Evolutionary conservation across 2,113 vertebrate genomes (phyloP).

Genomic region (Micronycteris hirsuta): DNA sequence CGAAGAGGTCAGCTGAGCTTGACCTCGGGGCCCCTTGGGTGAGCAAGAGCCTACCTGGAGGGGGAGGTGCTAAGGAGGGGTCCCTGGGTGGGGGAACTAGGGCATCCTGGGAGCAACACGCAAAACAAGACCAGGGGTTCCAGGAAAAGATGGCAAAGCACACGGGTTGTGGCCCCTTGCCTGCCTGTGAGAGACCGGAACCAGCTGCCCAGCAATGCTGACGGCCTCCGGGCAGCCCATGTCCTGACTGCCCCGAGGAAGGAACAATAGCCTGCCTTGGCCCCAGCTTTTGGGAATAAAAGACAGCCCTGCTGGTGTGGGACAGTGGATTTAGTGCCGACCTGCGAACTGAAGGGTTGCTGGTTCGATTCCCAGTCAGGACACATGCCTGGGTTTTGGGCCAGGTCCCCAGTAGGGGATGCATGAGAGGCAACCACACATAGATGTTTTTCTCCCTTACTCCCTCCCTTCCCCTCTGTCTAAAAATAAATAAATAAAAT

Average conservation of each 20-base stretch:
- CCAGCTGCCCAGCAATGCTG: fast-evolving
- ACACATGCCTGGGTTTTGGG: too few species aligned
- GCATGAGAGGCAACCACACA: too few species aligned
- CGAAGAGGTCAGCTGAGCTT: background rate
- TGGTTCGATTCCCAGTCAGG: too few species aligned
- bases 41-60: background rate
- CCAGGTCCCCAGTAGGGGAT: too few species aligned
- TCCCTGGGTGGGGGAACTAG: background rate
- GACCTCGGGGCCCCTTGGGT: background rate
- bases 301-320: too few species aligned
- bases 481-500: too few species aligned
- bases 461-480: too few species aligned
- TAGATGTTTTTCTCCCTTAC: too few species aligned
- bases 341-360: too few species aligned
- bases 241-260: background rate
- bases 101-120: background rate
- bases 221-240: background rate
- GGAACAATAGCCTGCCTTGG: background rate
- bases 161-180: background rate
- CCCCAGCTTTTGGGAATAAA: background rate
- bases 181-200: background rate
- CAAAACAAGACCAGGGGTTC: background rate
- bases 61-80: background rate
- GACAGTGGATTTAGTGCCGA: too few species aligned
- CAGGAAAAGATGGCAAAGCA: background rate